Percentiles rank a stretch among this genome's conserved stretches.
These are phyloP conservation scores for Naso thynnoides DNA, from an alignment of 2,797 vertebrate species.

Conservation along the genomic window DNA sequence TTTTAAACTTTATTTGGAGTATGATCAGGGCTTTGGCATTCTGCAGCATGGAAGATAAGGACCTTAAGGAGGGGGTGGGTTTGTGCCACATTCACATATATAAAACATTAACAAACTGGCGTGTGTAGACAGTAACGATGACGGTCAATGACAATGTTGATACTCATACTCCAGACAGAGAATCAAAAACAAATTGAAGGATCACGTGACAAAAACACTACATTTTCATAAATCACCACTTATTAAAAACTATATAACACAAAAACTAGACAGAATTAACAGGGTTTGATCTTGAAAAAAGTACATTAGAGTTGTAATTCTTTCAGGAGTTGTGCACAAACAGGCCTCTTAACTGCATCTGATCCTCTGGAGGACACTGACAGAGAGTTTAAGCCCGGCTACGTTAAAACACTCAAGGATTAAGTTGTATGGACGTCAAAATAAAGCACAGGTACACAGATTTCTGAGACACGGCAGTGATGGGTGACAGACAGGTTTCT, in stretches of 20 bases:
- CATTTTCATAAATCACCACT: slow-evolving; percentile 46
- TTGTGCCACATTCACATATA: slow-evolving; percentile 56
- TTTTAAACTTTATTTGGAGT: slow-evolving; percentile 44
- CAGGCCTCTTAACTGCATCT: slow-evolving; percentile 11
- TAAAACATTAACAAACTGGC: slow-evolving; percentile 48
- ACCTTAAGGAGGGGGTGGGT: slow-evolving; percentile 13
- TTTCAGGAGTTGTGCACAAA: slow-evolving; percentile 35
- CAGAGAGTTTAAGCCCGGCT: slow-evolving; percentile 1
- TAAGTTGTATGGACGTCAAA: slow-evolving; percentile 16
- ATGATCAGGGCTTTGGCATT: slow-evolving; percentile 65
- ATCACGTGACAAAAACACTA: slow-evolving; percentile 49
- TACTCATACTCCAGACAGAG: slow-evolving; percentile 18
- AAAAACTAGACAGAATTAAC: slow-evolving; percentile 41
- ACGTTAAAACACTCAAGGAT: slow-evolving; percentile 33
- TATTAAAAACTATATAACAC: slow-evolving; percentile 52
- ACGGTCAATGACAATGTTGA: slow-evolving; percentile 5
- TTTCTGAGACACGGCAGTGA: slow-evolving; percentile 27
- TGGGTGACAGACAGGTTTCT: slow-evolving; percentile 27
- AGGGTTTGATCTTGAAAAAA: slow-evolving; percentile 54
- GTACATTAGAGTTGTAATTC: slow-evolving; percentile 28
- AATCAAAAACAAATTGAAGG: slow-evolving; percentile 41
- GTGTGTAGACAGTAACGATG: slow-evolving; percentile 26
- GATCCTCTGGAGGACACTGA: slow-evolving; percentile 15
- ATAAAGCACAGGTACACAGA: slow-evolving; percentile 34
- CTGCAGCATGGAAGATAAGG: slow-evolving; percentile 43